Base-by-base conservation (phyloP, 30 jellyfish, hydroid and myxozoan species). In the Morbakka virulenta region DNA sequence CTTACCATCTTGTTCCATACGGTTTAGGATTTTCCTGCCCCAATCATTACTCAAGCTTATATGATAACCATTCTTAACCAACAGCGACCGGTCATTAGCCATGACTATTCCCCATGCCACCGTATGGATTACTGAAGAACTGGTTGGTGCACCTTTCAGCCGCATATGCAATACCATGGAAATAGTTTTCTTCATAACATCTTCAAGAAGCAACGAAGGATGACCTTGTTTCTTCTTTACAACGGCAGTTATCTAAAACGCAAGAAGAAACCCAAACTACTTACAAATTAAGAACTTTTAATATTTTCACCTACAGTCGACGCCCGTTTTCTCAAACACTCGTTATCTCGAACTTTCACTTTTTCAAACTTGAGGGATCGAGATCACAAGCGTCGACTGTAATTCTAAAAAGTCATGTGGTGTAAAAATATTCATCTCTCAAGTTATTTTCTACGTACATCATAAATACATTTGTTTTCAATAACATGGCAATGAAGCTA, bases 201-300 rank as follows among this genome's bases (percentile, higher is more conserved):
- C 64, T 21, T 77, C 88, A 9, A 80, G 88, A 17, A 77, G 47
- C 88, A 77, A 64, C 22, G 88, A 20, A 20, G 88, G 81, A 30
- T 72, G 65, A 77, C 71, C 88, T 13, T 79, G 33, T 57, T 64
- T 64, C 33, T 47, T 78, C 81, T 65, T 78, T 70, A 30, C 62
- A 36, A 78, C 65, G 27, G 22, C 74, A n/a, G 62, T 49, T 26
- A 76, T 51, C 13, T 76, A n/a, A n/a, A n/a, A n/a, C n/a, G n/a
- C n/a, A n/a, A n/a, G n/a, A n/a, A n/a, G n/a, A n/a, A n/a, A n/a
- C n/a, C n/a, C n/a, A n/a, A n/a, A n/a, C n/a, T n/a, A n/a, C n/a
- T n/a, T n/a, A n/a, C n/a, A n/a, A n/a, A n/a, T n/a, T n/a, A n/a
- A n/a, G n/a, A n/a, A n/a, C n/a, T n/a, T n/a, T n/a, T n/a, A n/a